phyloP scores from a whole-genome alignment of 2,888 invertebrate genomes.

The Andrena minutula region DNA sequence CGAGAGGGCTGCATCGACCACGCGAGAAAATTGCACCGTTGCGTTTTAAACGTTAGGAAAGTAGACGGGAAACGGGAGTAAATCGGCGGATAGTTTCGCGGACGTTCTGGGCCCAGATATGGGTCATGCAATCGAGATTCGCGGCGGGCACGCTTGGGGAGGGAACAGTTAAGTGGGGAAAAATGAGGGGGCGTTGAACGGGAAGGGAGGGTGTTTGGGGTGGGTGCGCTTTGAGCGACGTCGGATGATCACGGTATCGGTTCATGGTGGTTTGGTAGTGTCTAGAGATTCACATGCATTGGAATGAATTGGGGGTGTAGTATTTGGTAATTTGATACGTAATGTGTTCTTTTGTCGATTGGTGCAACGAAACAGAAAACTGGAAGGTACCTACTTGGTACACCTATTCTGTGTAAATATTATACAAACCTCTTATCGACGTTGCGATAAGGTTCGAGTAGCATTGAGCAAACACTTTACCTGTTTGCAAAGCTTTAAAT shows the following conservation, averaged over 20 bases:
- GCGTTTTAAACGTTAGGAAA: conserved; percentile 67
- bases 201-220: neutral
- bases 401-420: too few species aligned
- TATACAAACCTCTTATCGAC: too few species aligned
- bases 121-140: conserved; percentile 49
- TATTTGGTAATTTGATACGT: too few species aligned
- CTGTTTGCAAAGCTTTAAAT: too few species aligned
- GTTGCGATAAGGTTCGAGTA: too few species aligned
- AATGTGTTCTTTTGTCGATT: too few species aligned
- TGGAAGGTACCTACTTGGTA: too few species aligned
- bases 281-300: neutral
- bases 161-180: neutral
- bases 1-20: conserved; percentile 71
- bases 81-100: conserved; percentile 46
- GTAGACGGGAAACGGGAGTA: conserved; percentile 46
- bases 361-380: too few species aligned
- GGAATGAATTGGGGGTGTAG: neutral
- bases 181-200: conserved; percentile 1
- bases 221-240: neutral
- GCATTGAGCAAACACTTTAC: too few species aligned
- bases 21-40: conserved; percentile 72
- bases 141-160: neutral
- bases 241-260: neutral
- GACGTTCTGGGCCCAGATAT: conserved; percentile 29
- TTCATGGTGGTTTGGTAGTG: neutral